phyloP scores from a whole-genome alignment of 2,113 vertebrate species.

The Thomomys bottae region DNA sequence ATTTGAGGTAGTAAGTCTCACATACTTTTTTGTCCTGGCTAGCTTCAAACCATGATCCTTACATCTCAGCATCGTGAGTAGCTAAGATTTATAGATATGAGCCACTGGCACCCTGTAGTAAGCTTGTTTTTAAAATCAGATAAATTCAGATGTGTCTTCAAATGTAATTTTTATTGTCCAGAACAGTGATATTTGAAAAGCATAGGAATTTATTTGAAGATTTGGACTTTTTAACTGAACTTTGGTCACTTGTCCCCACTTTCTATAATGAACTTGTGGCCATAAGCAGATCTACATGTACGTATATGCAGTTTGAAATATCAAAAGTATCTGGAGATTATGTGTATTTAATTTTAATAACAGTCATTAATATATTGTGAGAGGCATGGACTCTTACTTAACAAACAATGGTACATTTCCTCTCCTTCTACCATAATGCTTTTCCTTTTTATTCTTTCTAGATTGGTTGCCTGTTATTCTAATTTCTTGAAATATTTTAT shows the following conservation, averaged over 20 bases:
- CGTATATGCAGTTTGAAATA: background rate
- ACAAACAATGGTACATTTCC: background rate
- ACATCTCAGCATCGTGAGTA: no score
- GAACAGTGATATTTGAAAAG: background rate
- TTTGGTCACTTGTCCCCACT: background rate
- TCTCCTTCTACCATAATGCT: accelerated
- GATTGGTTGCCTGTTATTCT: background rate
- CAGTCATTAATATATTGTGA: background rate
- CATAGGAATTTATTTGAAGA: background rate
- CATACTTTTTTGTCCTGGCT: no score
- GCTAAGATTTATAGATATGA: no score
- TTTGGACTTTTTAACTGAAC: background rate
- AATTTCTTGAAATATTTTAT: background rate
- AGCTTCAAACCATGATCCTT: no score
- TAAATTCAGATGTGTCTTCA: conserved; percentile 40
- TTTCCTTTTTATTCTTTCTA: background rate
- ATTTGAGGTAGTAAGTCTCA: no score
- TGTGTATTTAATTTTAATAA: conserved; percentile 46
- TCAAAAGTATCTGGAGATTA: background rate
- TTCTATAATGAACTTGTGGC: background rate
- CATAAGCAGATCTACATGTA: background rate
- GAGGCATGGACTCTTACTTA: background rate
- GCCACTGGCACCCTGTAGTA: no score
- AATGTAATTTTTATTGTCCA: background rate
- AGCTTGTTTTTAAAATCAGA: conserved; percentile 39